Conservation (phyloP, 2,113 vertebrate genomes). For the Callionymus lyra region DNA sequence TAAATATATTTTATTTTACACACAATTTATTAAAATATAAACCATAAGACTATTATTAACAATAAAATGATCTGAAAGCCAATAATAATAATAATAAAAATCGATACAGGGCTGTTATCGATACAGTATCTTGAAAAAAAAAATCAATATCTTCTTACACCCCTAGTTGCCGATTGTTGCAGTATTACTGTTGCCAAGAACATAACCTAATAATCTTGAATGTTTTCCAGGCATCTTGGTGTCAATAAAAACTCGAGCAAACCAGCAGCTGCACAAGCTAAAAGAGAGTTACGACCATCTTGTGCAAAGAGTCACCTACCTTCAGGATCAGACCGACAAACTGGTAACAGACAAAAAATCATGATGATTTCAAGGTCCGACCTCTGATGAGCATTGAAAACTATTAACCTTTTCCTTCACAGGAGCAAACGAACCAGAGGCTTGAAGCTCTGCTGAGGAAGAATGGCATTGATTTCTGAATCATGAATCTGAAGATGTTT, state of each 20-base stretch:
- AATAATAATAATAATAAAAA: too few relatives aligned
- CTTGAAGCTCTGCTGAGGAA: slow-evolving; percentile 72
- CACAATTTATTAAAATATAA: too few relatives aligned
- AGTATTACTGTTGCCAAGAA: too few relatives aligned
- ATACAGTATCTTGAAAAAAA: too few relatives aligned
- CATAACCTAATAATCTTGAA: not conserved
- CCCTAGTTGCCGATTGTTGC: not conserved
- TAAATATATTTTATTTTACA: too few relatives aligned
- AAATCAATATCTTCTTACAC: too few relatives aligned
- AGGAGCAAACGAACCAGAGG: slow-evolving; percentile 82
- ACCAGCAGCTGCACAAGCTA: slow-evolving; percentile 75
- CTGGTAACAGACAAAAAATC: slow-evolving; percentile 64
- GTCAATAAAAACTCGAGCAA: slow-evolving; percentile 81
- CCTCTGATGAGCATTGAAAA: not conserved
- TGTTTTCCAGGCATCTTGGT: slow-evolving; percentile 77
- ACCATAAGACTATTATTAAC: too few relatives aligned
- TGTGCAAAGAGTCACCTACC: slow-evolving; percentile 70
- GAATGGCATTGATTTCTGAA: slow-evolving; percentile 53
- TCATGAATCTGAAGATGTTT: too few relatives aligned
- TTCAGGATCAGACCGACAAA: slow-evolving; percentile 71
- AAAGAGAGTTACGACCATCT: slow-evolving; percentile 81
- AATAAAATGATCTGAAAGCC: too few relatives aligned
- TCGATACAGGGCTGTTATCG: too few relatives aligned
- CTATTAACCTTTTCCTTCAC: slow-evolving; percentile 4
- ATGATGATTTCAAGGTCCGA: not conserved